Conservation (phyloP, 2,113 vertebrate genomes). For the Tragelaphus imberbis region DNA sequence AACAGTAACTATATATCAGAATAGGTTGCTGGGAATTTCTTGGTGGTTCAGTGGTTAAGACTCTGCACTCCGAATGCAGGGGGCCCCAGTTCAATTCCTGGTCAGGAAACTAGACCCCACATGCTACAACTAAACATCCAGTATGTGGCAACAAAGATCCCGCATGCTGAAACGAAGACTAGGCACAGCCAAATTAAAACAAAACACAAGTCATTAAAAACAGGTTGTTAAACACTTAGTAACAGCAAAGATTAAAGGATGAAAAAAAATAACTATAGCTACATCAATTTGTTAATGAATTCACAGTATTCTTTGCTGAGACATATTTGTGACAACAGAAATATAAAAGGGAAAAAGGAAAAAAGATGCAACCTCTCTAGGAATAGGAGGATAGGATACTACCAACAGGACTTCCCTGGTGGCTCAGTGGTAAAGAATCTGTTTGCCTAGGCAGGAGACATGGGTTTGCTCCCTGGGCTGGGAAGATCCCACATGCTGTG, state of each 20-base stretch:
- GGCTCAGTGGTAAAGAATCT: not conserved
- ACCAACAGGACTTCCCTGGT: not conserved
- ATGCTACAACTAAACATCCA: not conserved
- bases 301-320: not conserved
- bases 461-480: not conserved
- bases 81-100: not conserved
- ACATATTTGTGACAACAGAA: not conserved
- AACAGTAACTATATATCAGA: not conserved
- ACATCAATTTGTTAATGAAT: not conserved
- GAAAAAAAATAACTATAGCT: not conserved
- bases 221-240: not conserved
- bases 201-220: not conserved
- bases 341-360: not conserved
- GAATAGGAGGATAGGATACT: not conserved
- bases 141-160: not conserved
- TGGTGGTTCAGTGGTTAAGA: not conserved
- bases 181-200: not conserved
- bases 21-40: not conserved
- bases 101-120: not conserved
- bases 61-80: not conserved
- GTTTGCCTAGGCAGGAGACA: not conserved
- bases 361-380: not conserved
- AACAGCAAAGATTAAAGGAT: not conserved
- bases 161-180: accelerated
- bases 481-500: not conserved